A percentile compares a stretch with the other conserved stretches of the same genome.
phyloP scores from a whole-genome alignment of 2,888 invertebrate genomes.

The Ophion ventricosus region DNA sequence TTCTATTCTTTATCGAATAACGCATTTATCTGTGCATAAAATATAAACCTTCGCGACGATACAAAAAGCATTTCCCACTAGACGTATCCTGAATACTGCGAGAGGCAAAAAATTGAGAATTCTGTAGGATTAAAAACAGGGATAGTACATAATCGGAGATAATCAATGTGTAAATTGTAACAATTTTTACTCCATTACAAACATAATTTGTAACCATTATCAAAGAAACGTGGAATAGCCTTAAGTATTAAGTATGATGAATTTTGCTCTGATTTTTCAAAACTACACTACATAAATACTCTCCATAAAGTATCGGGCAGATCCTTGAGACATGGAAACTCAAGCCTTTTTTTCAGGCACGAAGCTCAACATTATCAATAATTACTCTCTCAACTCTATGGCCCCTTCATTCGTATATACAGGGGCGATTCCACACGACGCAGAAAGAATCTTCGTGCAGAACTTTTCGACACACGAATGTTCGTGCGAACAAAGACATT shows the following conservation, averaged over 20 bases:
- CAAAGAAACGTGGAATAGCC: conserved; percentile 43
- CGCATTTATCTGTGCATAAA: too few species aligned
- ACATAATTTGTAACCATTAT: conserved; percentile 25
- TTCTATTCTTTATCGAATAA: too few species aligned
- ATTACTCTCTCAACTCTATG: conserved; percentile 15
- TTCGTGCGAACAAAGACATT: neutral
- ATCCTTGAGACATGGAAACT: conserved; percentile 48
- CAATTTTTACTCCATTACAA: conserved; percentile 55
- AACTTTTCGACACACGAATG: neutral
- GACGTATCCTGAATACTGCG: neutral
- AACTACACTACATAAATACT: conserved; percentile 41
- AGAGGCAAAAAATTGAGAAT: conserved; percentile 8
- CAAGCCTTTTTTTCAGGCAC: neutral
- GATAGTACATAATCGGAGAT: neutral
- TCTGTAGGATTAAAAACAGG: neutral
- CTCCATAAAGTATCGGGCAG: conserved; percentile 19
- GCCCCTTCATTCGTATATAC: conserved; percentile 21
- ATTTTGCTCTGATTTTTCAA: conserved; percentile 5
- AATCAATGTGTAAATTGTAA: conserved; percentile 37
- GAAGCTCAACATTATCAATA: conserved; percentile 30
- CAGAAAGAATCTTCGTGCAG: neutral
- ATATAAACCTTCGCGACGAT: too few species aligned
- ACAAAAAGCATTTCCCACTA: neutral
- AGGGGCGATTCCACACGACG: conserved; percentile 2
- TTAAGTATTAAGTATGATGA: conserved; percentile 23